A percentile compares a stretch with the other conserved stretches of the same genome.
Conservation (phyloP, 2,113 vertebrate genomes). For the Chaetura pelagica region DNA sequence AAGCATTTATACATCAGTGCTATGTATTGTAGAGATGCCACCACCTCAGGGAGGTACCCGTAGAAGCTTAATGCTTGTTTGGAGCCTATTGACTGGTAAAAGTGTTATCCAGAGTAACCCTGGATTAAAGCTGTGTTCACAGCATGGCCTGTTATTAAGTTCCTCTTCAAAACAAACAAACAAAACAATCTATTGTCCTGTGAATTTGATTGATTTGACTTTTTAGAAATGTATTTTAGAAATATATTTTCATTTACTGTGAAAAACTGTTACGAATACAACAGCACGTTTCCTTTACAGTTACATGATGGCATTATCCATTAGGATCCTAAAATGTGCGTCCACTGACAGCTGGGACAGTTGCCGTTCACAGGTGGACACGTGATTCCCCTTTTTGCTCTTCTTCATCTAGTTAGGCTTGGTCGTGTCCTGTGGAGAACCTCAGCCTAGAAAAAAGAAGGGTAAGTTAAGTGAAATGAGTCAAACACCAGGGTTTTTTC, state of each 20-base stretch:
- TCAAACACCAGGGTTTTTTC: background rate
- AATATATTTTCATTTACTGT: background rate
- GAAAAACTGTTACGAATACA: background rate
- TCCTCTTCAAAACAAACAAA: background rate
- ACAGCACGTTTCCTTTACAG: background rate
- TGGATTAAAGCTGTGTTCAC: constrained; percentile 29
- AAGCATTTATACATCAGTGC: background rate
- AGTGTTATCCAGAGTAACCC: background rate
- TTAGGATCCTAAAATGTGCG: background rate
- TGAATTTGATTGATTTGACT: background rate
- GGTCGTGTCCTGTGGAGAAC: background rate
- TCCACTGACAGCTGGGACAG: background rate
- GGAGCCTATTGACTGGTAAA: background rate
- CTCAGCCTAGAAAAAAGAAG: background rate
- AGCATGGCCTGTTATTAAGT: background rate
- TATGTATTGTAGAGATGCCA: background rate
- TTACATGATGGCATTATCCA: background rate
- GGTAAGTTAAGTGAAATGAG: background rate
- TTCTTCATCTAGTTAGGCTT: background rate
- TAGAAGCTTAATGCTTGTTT: background rate
- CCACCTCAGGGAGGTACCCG: background rate
- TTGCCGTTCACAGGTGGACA: background rate
- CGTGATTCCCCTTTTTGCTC: background rate
- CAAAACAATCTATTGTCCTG: background rate
- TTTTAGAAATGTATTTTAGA: background rate